Percentiles rank a stretch among this genome's conserved stretches.
Conservation (phyloP, 2,797 vertebrate genomes). For the Potorous gilbertii region DNA sequence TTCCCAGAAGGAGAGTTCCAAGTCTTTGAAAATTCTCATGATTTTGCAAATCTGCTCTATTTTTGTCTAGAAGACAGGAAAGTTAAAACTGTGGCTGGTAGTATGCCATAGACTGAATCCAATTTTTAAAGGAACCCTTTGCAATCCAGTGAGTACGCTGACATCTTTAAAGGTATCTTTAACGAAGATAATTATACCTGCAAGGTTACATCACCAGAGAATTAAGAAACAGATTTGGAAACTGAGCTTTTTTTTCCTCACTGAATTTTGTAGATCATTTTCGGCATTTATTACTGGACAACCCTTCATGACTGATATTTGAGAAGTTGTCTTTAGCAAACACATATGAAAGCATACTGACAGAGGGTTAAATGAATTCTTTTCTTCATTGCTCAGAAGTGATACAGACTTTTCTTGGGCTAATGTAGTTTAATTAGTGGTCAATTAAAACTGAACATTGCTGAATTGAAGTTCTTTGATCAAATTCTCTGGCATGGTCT, state of each 20-base stretch:
- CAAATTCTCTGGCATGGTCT: slow-evolving; percentile 83
- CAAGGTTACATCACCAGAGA: slow-evolving; percentile 69
- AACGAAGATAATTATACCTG: slow-evolving; percentile 79
- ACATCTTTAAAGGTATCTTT: slow-evolving; percentile 72
- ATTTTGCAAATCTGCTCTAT: slow-evolving; percentile 82
- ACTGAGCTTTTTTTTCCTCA: slow-evolving; percentile 48
- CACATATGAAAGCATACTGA: slow-evolving; percentile 71
- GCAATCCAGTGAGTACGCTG: slow-evolving; percentile 73
- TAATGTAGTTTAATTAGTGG: slow-evolving; percentile 90
- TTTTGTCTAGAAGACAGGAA: slow-evolving; percentile 81
- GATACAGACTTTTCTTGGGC: slow-evolving; percentile 84
- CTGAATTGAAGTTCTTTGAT: slow-evolving; percentile 88
- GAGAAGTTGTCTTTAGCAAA: slow-evolving; percentile 79
- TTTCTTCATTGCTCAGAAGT: slow-evolving; percentile 82
- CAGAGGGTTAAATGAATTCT: slow-evolving; percentile 80
- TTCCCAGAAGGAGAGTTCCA: slow-evolving; percentile 80
- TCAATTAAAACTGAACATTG: slow-evolving; percentile 89
- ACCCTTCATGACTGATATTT: slow-evolving; percentile 67
- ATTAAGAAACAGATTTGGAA: slow-evolving; percentile 59
- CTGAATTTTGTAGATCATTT: slow-evolving; percentile 64
- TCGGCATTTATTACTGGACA: slow-evolving; percentile 69
- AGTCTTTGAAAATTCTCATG: slow-evolving; percentile 81
- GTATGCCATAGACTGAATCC: slow-evolving; percentile 79
- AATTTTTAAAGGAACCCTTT: slow-evolving; percentile 80
- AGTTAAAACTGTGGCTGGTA: slow-evolving; percentile 81